Evolutionary conservation across 2,888 invertebrate species (phyloP).

Genomic region (Sthenelais limicola): DNA sequence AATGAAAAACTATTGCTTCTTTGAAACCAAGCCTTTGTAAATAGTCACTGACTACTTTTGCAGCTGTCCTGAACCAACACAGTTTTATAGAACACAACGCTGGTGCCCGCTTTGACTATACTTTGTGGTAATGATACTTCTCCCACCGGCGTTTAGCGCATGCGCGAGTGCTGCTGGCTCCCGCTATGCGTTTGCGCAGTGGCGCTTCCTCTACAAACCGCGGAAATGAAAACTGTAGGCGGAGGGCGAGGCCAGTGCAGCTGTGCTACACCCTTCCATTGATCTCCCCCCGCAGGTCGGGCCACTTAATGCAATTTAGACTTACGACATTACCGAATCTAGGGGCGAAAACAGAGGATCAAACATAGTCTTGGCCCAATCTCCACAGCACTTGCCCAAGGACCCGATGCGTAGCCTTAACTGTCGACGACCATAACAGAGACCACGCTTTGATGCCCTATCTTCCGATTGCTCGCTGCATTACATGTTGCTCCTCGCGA

Average conservation of each 20-base stretch:
- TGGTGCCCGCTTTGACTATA: not conserved
- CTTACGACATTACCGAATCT: not conserved
- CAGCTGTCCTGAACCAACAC: slow-evolving; percentile 15
- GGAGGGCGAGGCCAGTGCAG: not conserved
- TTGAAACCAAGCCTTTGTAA: not conserved
- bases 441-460: no score
- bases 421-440: no score
- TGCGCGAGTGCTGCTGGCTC: not conserved
- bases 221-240: slow-evolving; percentile 5
- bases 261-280: not conserved
- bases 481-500: no score
- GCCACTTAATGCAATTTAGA: slow-evolving; percentile 5
- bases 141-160: not conserved
- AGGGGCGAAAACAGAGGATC: not conserved
- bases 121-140: slow-evolving; percentile 11
- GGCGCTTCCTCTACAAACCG: not conserved
- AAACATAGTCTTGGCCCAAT: not conserved
- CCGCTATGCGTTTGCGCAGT: not conserved
- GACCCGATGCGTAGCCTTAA: no score
- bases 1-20: not conserved
- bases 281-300: not conserved
- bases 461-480: no score
- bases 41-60: slow-evolving; percentile 11
- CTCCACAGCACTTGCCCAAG: not conserved
- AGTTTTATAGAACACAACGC: not conserved